Evolutionary conservation across 2,113 vertebrate species (phyloP).

Genomic region (Hydropotes inermis): DNA sequence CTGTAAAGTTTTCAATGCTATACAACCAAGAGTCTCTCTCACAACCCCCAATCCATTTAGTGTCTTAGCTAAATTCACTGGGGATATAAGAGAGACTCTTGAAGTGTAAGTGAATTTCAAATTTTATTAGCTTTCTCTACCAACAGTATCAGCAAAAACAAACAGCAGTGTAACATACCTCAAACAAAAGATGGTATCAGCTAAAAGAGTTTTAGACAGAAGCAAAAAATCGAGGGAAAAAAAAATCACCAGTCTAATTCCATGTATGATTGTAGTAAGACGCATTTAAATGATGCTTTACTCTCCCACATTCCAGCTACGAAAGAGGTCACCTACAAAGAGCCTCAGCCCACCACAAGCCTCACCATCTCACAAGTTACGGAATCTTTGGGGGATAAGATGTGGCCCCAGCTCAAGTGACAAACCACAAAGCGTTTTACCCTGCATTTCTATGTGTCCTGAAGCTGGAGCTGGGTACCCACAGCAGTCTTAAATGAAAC

Average conservation of each 20-base stretch:
- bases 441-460: not conserved
- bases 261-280: not conserved
- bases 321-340: not conserved
- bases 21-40: slow-evolving; percentile 44
- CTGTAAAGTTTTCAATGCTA: not conserved
- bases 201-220: slow-evolving; percentile 20
- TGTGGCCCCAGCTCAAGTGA: not conserved
- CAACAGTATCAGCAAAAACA: slow-evolving; percentile 70
- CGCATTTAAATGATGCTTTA: not conserved
- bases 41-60: slow-evolving; percentile 61
- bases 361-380: not conserved
- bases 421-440: not conserved
- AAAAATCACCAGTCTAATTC: not conserved
- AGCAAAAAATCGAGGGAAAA: slow-evolving; percentile 29
- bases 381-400: not conserved
- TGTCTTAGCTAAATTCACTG: slow-evolving; percentile 69
- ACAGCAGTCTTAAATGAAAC: not conserved
- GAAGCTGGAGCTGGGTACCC: not conserved
- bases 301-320: not conserved
- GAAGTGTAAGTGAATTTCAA: slow-evolving; percentile 73
- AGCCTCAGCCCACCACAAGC: not conserved
- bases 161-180: slow-evolving; percentile 38
- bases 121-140: slow-evolving; percentile 73
- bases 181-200: slow-evolving; percentile 53
- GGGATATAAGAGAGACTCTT: slow-evolving; percentile 27